A percentile compares a stretch with the other conserved stretches of the same genome.
Evolutionary conservation across 2,113 vertebrate species (phyloP).

Genomic region (Barbus barbus): DNA sequence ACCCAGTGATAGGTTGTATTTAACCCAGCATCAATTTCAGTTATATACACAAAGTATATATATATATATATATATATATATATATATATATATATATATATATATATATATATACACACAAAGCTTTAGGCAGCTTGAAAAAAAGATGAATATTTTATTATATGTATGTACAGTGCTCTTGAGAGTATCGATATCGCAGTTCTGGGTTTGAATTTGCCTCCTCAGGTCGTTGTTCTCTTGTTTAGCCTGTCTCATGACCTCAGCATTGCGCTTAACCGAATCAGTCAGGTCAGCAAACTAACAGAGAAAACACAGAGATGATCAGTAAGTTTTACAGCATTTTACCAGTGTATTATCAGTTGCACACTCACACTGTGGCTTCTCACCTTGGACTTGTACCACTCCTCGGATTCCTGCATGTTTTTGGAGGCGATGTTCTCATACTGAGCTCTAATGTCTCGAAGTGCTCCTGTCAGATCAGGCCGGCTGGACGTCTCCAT

Average conservation of each 20-base stretch:
- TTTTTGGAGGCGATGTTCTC: constrained; percentile 93
- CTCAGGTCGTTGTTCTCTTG: constrained; percentile 92
- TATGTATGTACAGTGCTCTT: constrained; percentile 83
- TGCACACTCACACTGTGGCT: neutral
- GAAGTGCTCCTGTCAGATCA: constrained; percentile 87
- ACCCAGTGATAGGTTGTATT: no score
- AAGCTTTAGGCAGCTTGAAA: neutral
- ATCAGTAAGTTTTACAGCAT: neutral
- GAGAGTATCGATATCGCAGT: constrained; percentile 87
- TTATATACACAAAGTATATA: no score
- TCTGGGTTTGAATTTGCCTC: constrained; percentile 90
- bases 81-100: no score
- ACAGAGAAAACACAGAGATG: neutral
- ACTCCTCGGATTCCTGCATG: constrained; percentile 92
- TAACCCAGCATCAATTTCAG: no score
- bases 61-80: no score
- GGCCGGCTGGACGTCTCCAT: constrained; percentile 78
- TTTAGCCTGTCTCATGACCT: constrained; percentile 88
- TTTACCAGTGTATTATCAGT: neutral
- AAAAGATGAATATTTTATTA: neutral
- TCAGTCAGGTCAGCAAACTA: constrained; percentile 92
- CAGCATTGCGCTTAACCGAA: constrained; percentile 88
- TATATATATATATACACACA: no score
- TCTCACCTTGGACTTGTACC: constrained; percentile 95
- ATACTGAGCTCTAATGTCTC: constrained; percentile 93